These are phyloP conservation scores for Dolichotis patagonum DNA, from an alignment of 2,113 vertebrate genomes.

Conservation along the genomic window DNA sequence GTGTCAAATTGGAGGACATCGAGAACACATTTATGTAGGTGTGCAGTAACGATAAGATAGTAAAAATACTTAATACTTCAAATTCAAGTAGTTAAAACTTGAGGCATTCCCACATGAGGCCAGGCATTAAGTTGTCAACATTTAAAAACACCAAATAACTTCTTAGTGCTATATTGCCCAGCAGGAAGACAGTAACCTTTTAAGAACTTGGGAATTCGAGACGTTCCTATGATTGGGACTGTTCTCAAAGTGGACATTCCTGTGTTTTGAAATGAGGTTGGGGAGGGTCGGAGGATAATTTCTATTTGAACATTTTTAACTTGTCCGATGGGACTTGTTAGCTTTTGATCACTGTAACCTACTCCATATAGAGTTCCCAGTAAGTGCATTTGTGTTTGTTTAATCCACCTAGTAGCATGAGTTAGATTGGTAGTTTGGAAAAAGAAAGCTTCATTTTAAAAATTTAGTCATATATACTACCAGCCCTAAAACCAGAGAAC, in stretches of 20 bases:
- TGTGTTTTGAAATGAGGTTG: not conserved
- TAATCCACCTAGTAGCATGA: not conserved
- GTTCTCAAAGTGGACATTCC: not conserved
- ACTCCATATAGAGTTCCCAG: not conserved
- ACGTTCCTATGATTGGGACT: not conserved
- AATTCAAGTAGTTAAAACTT: not conserved
- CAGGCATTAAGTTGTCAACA: not conserved
- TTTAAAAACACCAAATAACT: conserved; percentile 34
- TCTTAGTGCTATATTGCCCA: not conserved
- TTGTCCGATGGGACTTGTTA: not conserved
- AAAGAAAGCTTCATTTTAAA: not conserved
- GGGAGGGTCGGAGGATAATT: not conserved
- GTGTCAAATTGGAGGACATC: not conserved
- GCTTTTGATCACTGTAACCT: not conserved
- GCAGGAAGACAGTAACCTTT: not conserved
- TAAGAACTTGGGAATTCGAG: not conserved
- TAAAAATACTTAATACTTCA: not conserved
- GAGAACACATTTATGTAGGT: not conserved
- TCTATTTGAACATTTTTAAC: not conserved
- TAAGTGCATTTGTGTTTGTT: not conserved
- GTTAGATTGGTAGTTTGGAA: not conserved
- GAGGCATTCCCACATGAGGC: not conserved
- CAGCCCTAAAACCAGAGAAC: not conserved
- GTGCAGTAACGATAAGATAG: not conserved
- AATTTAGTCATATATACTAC: not conserved